Conservation (phyloP, 2,797 vertebrate genomes). For the Brachyrhaphis roseni region DNA sequence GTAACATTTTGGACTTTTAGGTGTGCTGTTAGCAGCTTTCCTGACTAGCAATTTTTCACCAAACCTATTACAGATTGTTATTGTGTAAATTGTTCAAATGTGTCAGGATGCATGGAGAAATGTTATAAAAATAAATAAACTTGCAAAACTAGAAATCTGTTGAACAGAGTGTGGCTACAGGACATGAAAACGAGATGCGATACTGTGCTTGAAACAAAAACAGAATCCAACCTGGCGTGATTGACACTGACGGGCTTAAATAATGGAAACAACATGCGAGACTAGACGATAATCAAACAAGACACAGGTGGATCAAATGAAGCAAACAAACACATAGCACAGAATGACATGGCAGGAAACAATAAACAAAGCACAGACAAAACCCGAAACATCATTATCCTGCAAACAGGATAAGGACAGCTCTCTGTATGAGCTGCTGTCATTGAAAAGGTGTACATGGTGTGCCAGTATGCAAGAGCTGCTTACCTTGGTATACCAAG, state of each 20-base stretch:
- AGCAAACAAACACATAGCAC: neutral
- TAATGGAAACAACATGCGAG: too few relatives aligned
- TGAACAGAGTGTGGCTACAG: neutral
- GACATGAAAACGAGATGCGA: neutral
- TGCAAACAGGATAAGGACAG: neutral
- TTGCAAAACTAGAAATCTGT: neutral
- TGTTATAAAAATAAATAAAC: neutral
- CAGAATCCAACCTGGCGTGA: too few relatives aligned
- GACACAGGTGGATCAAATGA: too few relatives aligned
- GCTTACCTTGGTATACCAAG: neutral
- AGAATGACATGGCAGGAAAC: neutral
- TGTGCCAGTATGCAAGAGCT: neutral
- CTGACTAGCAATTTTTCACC: neutral
- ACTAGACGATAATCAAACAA: too few relatives aligned
- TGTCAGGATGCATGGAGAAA: neutral
- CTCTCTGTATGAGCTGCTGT: neutral
- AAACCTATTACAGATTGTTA: neutral
- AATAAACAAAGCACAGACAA: neutral
- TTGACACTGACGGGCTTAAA: too few relatives aligned
- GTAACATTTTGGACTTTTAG: neutral
- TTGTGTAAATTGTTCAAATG: neutral
- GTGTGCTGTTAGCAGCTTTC: neutral
- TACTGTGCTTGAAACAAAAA: too few relatives aligned
- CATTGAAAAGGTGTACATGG: neutral
- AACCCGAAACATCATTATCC: neutral